Evolutionary conservation across 2,113 vertebrate species (phyloP).

Genomic region (Indicator indicator): DNA sequence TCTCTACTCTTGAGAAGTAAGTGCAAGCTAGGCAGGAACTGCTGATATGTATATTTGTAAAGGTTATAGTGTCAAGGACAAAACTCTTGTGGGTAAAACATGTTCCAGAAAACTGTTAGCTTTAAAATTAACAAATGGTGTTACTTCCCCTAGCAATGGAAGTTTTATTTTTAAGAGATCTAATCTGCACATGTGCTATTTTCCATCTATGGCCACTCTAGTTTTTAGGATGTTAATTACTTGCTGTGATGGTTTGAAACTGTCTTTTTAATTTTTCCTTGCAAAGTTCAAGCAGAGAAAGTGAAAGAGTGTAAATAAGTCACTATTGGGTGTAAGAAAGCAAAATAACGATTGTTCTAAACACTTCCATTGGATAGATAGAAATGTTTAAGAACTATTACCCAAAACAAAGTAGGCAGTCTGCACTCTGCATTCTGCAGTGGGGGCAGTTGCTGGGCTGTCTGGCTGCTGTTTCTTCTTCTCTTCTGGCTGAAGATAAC

Average conservation of each 20-base stretch:
- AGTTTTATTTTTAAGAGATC: slow-evolving; percentile 39
- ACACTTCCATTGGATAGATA: no score
- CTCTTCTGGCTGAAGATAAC: no score
- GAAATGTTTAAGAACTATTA: no score
- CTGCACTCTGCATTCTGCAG: no score
- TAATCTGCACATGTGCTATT: slow-evolving; percentile 27
- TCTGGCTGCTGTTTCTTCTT: no score
- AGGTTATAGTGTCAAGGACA: slow-evolving; percentile 5
- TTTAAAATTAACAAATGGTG: slow-evolving; percentile 36
- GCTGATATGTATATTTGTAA: neutral
- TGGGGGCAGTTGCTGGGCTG: no score
- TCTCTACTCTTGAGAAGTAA: neutral
- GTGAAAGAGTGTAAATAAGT: no score
- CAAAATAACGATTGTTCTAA: no score
- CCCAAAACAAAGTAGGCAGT: no score
- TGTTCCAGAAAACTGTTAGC: slow-evolving; percentile 15
- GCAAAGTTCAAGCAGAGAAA: no score
- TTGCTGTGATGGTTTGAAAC: neutral
- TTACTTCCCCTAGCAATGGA: slow-evolving; percentile 18
- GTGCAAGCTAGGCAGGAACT: neutral
- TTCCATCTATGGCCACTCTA: slow-evolving; percentile 20
- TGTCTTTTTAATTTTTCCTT: no score
- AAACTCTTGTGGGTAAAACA: slow-evolving; percentile 28
- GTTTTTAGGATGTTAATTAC: slow-evolving; percentile 39
- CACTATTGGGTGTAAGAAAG: no score